These are phyloP conservation scores for Myripristis murdjan DNA, from an alignment of 2,797 vertebrate genomes.

Conservation along the genomic window DNA sequence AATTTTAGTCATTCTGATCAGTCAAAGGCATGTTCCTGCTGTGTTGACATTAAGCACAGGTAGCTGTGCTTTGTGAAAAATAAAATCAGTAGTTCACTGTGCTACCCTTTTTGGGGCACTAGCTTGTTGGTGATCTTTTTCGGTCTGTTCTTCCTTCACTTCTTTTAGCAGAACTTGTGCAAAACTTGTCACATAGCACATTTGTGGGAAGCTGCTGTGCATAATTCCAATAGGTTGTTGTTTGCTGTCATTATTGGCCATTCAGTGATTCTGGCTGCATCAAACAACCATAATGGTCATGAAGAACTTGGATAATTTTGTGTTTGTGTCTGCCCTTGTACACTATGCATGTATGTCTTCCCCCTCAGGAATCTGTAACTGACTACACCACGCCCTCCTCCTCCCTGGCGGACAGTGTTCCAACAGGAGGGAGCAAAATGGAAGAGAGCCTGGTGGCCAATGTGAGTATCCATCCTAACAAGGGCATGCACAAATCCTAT, in stretches of 20 bases:
- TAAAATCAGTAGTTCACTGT: too few species aligned
- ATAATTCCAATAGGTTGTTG: neutral
- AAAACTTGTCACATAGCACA: neutral
- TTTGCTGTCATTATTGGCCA: too few species aligned
- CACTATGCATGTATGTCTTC: neutral
- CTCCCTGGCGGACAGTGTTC: conserved; percentile 93
- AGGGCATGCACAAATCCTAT: neutral
- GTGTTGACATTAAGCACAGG: too few species aligned
- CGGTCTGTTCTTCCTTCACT: too few species aligned
- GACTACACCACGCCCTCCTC: conserved; percentile 97
- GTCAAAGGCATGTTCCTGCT: neutral
- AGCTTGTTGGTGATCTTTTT: too few species aligned
- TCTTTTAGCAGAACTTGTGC: neutral
- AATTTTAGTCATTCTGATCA: neutral
- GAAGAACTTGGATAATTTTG: too few species aligned
- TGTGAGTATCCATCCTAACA: conserved; percentile 84
- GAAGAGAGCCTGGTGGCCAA: conserved; percentile 96
- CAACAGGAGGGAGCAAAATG: conserved; percentile 93
- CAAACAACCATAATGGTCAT: neutral
- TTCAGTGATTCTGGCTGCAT: neutral
- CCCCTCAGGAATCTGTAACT: conserved; percentile 93
- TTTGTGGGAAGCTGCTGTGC: too few species aligned
- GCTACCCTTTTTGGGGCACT: too few species aligned
- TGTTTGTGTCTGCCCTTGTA: neutral
- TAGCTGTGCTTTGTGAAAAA: too few species aligned